These are phyloP conservation scores for Xenops minutus DNA, from an alignment of 2,797 vertebrate species.

Conservation along the genomic window DNA sequence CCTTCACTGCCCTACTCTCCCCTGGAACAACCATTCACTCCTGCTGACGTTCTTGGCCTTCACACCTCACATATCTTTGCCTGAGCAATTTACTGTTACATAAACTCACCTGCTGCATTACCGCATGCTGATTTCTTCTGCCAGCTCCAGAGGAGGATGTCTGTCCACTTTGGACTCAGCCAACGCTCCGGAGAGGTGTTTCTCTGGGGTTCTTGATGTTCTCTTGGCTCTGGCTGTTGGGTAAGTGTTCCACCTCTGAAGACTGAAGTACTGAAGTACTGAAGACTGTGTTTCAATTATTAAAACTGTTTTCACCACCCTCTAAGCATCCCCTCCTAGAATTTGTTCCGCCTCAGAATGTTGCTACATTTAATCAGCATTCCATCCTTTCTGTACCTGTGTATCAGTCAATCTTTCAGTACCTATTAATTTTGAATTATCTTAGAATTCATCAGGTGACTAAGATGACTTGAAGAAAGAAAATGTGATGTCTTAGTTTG, in stretches of 20 bases:
- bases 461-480: background rate
- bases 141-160: background rate
- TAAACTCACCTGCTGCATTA: background rate
- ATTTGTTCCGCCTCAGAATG: background rate
- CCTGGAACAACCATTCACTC: background rate
- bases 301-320: background rate
- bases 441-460: background rate
- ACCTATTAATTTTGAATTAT: background rate
- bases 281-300: background rate
- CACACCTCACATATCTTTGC: background rate
- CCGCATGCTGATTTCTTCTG: background rate
- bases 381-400: background rate
- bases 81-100: background rate
- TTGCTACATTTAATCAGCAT: background rate
- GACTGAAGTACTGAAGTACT: background rate
- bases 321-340: background rate
- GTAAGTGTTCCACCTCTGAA: background rate
- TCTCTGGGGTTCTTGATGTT: background rate
- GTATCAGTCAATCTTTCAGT: background rate
- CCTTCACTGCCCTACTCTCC: background rate
- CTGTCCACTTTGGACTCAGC: background rate
- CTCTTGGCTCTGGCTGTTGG: background rate
- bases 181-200: background rate
- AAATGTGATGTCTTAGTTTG: background rate
- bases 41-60: background rate